These are phyloP conservation scores for Ceramica pisi DNA, from an alignment of 2,888 invertebrate species.

Conservation along the genomic window DNA sequence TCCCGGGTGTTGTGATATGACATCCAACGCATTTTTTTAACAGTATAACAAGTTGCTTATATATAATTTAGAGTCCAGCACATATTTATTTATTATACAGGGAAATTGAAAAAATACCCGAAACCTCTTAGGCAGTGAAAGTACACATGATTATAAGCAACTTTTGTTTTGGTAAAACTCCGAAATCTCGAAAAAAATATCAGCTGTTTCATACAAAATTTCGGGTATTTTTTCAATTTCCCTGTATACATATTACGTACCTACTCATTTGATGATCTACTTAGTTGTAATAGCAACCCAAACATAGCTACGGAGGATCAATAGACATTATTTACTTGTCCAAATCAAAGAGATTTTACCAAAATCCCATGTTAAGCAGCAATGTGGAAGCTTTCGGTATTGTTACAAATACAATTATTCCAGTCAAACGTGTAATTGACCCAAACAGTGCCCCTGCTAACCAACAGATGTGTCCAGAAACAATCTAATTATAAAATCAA, in stretches of 20 bases:
- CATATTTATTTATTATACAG: too few relatives aligned
- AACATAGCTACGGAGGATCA: background rate
- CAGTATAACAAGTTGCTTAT: background rate
- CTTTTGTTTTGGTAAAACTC: too few relatives aligned
- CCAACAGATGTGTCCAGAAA: constrained; percentile 70
- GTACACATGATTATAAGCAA: too few relatives aligned
- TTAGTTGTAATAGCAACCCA: background rate
- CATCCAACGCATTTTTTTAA: background rate
- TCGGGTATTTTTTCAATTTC: too few relatives aligned
- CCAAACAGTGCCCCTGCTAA: constrained; percentile 1
- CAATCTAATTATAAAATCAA: constrained; percentile 80
- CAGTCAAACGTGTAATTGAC: constrained; percentile 27
- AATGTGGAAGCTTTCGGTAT: background rate
- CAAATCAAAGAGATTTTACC: constrained; percentile 1
- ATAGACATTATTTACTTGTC: background rate
- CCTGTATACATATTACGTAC: background rate
- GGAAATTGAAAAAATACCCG: too few relatives aligned
- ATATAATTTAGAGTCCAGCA: background rate
- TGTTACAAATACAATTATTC: constrained; percentile 2
- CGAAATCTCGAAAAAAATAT: too few relatives aligned
- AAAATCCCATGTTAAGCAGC: background rate
- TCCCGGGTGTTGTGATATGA: background rate
- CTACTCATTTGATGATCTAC: background rate
- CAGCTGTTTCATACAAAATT: too few relatives aligned
- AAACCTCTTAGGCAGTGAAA: too few relatives aligned